These are phyloP conservation scores for Squalus acanthias DNA, from an alignment of 2,797 vertebrate genomes.

Conservation along the genomic window DNA sequence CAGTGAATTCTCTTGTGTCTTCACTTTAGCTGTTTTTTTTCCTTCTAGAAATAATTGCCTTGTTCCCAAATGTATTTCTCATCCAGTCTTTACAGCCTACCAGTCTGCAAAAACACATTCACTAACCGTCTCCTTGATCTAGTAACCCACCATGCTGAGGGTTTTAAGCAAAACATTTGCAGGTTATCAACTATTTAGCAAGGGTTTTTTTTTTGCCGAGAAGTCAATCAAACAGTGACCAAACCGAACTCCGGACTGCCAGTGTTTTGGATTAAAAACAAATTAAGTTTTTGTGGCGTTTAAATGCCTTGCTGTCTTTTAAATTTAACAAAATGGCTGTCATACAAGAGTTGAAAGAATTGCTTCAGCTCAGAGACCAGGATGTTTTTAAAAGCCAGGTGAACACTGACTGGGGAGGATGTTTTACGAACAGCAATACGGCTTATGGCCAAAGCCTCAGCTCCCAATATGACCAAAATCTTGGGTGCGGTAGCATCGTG, in stretches of 20 bases:
- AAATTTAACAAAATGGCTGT: neutral
- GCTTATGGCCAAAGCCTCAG: neutral
- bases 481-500: neutral
- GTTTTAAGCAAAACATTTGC: neutral
- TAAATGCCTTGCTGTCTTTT: neutral
- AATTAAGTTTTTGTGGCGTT: neutral
- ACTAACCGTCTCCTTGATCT: neutral
- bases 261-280: neutral
- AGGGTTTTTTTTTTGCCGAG: too few relatives aligned
- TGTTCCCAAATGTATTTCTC: neutral
- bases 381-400: neutral
- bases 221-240: neutral
- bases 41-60: neutral
- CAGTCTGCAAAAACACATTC: neutral
- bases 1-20: neutral
- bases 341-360: neutral
- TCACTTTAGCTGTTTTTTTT: neutral
- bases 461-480: neutral
- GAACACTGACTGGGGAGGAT: neutral
- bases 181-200: neutral
- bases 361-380: neutral
- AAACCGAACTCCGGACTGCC: neutral
- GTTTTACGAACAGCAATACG: neutral
- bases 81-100: neutral
- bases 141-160: neutral